Evolutionary conservation across 2,113 vertebrate genomes (phyloP).

Genomic region (Cebidichthys violaceus): DNA sequence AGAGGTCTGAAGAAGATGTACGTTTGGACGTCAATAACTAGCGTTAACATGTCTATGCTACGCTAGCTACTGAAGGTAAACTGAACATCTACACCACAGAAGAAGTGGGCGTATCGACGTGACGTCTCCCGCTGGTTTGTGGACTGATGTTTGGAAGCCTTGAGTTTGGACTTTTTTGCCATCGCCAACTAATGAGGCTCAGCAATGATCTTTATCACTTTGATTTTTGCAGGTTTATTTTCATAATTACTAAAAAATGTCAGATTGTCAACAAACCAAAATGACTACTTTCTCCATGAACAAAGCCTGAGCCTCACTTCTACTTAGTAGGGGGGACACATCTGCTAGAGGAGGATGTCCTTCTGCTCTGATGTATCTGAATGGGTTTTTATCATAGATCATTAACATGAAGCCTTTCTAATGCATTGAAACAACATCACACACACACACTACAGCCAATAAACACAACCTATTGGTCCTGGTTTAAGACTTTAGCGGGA

Average conservation of each 20-base stretch:
- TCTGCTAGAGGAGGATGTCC: neutral
- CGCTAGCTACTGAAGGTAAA: no score
- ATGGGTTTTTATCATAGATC: neutral
- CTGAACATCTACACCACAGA: no score
- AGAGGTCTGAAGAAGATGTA: no score
- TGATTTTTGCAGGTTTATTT: neutral
- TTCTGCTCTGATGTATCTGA: neutral
- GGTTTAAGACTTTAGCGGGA: neutral
- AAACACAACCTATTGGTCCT: neutral
- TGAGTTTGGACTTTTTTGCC: no score
- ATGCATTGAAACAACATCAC: neutral
- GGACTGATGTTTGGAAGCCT: no score
- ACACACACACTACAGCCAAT: neutral
- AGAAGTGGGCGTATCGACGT: no score
- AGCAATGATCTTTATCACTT: neutral
- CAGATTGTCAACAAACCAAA: neutral
- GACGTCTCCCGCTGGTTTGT: no score
- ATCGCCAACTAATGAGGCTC: neutral
- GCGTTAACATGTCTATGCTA: no score
- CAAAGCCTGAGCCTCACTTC: neutral
- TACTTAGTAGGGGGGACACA: no score
- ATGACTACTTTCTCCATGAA: neutral
- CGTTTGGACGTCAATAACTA: no score
- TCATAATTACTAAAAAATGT: no score
- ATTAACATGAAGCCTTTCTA: neutral